phyloP scores from a whole-genome alignment of 2,797 vertebrate genomes.

The Streptopelia turtur region DNA sequence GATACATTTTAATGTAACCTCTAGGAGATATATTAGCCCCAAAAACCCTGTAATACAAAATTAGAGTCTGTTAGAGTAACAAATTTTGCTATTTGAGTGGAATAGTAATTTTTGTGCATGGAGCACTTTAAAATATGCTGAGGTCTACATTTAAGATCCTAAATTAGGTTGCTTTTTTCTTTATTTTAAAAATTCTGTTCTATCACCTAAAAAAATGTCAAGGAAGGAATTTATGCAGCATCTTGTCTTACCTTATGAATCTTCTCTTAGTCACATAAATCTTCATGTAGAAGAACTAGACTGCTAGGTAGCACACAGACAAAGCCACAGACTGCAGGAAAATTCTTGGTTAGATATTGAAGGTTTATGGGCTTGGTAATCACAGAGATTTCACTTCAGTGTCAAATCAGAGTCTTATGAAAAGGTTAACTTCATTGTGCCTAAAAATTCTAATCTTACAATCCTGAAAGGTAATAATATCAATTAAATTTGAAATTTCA shows the following conservation, averaged over 20 bases:
- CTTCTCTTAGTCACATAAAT: not conserved
- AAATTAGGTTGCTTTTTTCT: accelerated
- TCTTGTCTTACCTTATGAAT: not conserved
- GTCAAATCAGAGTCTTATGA: not conserved
- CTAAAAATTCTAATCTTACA: not conserved
- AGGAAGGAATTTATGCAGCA: accelerated
- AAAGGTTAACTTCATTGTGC: not conserved
- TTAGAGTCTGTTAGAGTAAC: not conserved
- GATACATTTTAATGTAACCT: accelerated
- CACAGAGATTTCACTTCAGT: not conserved
- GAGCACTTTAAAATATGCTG: not conserved
- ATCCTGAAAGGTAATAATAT: not conserved
- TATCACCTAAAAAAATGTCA: not conserved
- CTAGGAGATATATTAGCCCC: not conserved
- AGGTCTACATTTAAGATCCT: not conserved
- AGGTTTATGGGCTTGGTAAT: not conserved
- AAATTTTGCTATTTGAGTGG: not conserved
- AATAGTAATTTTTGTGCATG: not conserved
- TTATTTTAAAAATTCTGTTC: not conserved
- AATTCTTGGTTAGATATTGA: not conserved
- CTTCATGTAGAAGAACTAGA: not conserved
- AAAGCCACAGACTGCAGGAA: not conserved
- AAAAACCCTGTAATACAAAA: not conserved
- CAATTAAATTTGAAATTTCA: not conserved
- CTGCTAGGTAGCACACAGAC: not conserved